Percentiles rank a stretch among this genome's conserved stretches.
These are phyloP conservation scores for Tryphoninae sp. DNA, from an alignment of 2,888 invertebrate genomes.

Conservation along the genomic window DNA sequence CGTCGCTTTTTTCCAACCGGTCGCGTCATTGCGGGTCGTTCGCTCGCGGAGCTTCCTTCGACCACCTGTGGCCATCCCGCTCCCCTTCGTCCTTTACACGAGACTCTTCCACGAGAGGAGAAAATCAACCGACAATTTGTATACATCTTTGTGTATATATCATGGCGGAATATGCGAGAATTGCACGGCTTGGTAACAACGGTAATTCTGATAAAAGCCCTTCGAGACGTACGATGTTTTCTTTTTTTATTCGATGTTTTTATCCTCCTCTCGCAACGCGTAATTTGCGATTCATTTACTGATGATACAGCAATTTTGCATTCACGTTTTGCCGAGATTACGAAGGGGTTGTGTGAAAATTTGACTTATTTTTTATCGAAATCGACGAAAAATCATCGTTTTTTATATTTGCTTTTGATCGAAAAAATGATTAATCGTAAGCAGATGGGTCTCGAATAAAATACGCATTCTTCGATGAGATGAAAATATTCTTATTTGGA, in stretches of 20 bases:
- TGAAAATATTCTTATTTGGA: slow-evolving; percentile 42
- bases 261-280: neutral
- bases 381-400: neutral
- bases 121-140: neutral
- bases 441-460: neutral
- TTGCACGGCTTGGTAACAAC: slow-evolving; percentile 47
- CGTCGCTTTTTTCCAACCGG: slow-evolving; percentile 18
- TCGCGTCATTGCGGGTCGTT: slow-evolving; percentile 6
- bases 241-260: slow-evolving; percentile 14
- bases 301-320: slow-evolving; percentile 9
- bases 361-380: neutral
- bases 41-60: slow-evolving; percentile 21
- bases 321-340: neutral
- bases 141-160: neutral
- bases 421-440: too few relatives aligned
- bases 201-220: slow-evolving; percentile 37
- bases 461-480: slow-evolving; percentile 31
- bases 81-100: slow-evolving; percentile 18
- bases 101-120: neutral
- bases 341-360: slow-evolving; percentile 3
- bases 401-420: neutral
- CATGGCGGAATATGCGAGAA: neutral
- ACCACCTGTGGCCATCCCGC: slow-evolving; percentile 23
- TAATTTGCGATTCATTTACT: slow-evolving; percentile 13
- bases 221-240: slow-evolving; percentile 3